Percentiles rank a stretch among this genome's conserved stretches.
Conservation (phyloP, 2,888 invertebrate species). For the Trissonchulus sp. region DNA sequence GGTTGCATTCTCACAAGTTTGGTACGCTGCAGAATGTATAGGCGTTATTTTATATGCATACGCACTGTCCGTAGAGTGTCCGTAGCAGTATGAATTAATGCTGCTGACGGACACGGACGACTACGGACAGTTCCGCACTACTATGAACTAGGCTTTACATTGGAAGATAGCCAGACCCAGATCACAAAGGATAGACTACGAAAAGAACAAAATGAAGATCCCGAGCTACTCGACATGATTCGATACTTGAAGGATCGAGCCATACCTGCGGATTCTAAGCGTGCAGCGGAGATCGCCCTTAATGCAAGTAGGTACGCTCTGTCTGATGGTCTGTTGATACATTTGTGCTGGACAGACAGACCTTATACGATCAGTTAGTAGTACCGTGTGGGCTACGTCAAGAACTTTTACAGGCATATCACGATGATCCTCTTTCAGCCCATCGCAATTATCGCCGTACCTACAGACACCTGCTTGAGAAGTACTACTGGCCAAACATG, state of each 20-base stretch:
- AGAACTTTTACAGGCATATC: constrained; percentile 19
- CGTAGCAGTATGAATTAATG: too few species aligned
- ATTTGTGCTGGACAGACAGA: neutral
- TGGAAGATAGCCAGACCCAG: too few species aligned
- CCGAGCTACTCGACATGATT: neutral
- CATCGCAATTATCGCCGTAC: constrained; percentile 31
- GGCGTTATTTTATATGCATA: too few species aligned
- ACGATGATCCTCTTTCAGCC: constrained; percentile 33
- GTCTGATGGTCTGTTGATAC: neutral
- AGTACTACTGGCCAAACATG: neutral
- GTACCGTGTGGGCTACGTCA: neutral
- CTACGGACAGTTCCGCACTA: too few species aligned
- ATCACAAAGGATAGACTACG: neutral
- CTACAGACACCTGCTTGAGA: neutral
- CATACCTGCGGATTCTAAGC: neutral
- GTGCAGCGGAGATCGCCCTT: neutral
- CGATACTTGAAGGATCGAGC: neutral
- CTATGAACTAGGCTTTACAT: too few species aligned
- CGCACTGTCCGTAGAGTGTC: too few species aligned
- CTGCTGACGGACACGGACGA: too few species aligned
- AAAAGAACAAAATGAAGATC: neutral
- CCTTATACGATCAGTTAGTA: neutral
- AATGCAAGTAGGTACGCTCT: neutral
- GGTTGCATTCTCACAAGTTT: too few species aligned
- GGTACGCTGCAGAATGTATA: too few species aligned